Evolutionary conservation across 1,140 invertebrate species (phyloP).

Genomic region (Diachasma alloeum): DNA sequence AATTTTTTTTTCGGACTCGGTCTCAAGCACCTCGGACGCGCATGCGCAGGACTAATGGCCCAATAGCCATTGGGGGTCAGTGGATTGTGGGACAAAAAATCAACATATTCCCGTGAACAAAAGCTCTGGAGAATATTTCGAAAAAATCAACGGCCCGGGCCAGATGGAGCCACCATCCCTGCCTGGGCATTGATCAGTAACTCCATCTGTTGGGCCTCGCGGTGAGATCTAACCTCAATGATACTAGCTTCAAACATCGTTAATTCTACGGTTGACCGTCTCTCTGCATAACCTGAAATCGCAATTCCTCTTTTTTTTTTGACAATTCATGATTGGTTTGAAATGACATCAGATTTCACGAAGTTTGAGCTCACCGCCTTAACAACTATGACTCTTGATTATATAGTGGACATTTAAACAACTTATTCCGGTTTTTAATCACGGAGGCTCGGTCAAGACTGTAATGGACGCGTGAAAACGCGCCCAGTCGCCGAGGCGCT

Average conservation of each 20-base stretch:
- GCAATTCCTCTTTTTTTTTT: constrained; percentile 1
- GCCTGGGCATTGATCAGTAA: constrained; percentile 9
- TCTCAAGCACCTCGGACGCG: constrained; percentile 55
- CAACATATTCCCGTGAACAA: constrained; percentile 58
- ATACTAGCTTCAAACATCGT: neutral
- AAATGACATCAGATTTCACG: neutral
- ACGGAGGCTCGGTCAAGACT: constrained; percentile 59
- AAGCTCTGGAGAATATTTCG: constrained; percentile 60
- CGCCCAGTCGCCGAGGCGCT: constrained; percentile 61
- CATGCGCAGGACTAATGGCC: constrained; percentile 46
- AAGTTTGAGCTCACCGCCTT: constrained; percentile 49
- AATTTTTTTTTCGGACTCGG: constrained; percentile 36
- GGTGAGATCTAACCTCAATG: constrained; percentile 40
- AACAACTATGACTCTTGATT: constrained; percentile 62
- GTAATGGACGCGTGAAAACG: constrained; percentile 58
- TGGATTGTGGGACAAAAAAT: constrained; percentile 44
- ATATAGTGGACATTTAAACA: constrained; percentile 67
- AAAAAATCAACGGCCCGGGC: constrained; percentile 53
- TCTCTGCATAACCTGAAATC: neutral
- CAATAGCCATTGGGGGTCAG: neutral
- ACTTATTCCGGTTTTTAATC: constrained; percentile 68
- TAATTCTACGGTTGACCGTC: no score
- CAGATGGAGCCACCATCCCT: constrained; percentile 31
- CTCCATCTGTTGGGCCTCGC: constrained; percentile 46
- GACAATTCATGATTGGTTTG: neutral